phyloP scores from a whole-genome alignment of 2,888 invertebrate species.

The Amblyteles armatorius region DNA sequence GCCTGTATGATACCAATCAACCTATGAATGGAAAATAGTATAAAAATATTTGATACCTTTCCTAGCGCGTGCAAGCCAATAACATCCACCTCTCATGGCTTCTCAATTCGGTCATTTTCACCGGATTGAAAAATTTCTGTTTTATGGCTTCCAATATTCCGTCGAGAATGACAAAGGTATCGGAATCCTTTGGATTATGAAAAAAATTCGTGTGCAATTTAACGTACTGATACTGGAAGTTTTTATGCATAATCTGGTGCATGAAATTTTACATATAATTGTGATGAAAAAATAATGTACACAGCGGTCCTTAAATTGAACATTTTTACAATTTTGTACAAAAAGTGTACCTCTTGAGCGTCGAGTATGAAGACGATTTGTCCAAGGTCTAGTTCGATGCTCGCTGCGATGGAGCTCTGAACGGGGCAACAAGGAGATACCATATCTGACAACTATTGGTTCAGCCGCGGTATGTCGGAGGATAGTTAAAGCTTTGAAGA shows the following conservation, averaged over 20 bases:
- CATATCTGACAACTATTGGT: constrained; percentile 4
- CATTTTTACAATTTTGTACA: too few relatives aligned
- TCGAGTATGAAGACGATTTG: background rate
- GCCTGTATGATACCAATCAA: constrained; percentile 32
- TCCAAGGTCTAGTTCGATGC: background rate
- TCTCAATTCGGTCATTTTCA: constrained; percentile 17
- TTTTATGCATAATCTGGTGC: too few relatives aligned
- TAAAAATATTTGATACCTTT: constrained; percentile 53
- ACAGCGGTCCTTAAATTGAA: too few relatives aligned
- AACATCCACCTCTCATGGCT: background rate
- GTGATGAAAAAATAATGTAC: too few relatives aligned
- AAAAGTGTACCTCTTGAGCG: too few relatives aligned
- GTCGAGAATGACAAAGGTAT: background rate
- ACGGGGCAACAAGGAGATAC: constrained; percentile 4
- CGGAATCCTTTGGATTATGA: background rate
- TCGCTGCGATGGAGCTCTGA: background rate
- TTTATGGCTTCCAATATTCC: constrained; percentile 44
- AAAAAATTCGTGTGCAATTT: too few relatives aligned
- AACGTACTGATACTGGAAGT: too few relatives aligned
- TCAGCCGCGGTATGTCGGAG: background rate
- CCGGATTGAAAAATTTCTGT: constrained; percentile 9
- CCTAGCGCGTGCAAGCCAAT: constrained; percentile 11
- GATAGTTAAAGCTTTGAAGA: constrained; percentile 18
- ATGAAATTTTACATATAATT: too few relatives aligned
- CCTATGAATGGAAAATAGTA: constrained; percentile 26